These are phyloP conservation scores for Limnephilus marmoratus DNA, from an alignment of 2,888 invertebrate genomes.

Conservation along the genomic window DNA sequence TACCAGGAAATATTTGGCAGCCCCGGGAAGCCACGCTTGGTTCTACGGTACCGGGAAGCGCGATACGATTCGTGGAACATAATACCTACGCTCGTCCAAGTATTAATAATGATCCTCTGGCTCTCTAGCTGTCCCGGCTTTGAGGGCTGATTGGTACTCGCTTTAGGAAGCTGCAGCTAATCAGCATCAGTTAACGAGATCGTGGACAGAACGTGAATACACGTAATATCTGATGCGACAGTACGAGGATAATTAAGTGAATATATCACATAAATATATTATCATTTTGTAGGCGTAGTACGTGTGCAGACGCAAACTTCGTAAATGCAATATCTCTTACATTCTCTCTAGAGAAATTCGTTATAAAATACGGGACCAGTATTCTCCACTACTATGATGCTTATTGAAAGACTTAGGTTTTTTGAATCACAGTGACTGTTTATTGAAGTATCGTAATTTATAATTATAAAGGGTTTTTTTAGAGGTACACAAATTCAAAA, in stretches of 20 bases:
- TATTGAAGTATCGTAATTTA: no score
- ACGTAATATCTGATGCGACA: not conserved
- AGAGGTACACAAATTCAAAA: no score
- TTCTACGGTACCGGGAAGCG: not conserved
- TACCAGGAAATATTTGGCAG: not conserved
- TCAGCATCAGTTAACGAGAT: not conserved
- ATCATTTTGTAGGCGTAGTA: no score
- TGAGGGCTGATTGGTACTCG: not conserved
- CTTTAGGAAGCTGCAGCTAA: not conserved
- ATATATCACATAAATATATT: no score
- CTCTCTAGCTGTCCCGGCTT: not conserved
- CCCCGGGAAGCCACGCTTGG: not conserved
- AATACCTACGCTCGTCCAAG: not conserved
- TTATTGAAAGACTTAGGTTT: no score
- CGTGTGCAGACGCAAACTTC: no score
- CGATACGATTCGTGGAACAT: not conserved
- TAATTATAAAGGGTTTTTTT: no score
- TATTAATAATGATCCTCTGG: not conserved
- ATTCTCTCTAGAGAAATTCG: no score
- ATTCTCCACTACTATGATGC: no score
- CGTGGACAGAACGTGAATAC: not conserved
- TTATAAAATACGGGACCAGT: no score
- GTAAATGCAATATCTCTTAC: no score
- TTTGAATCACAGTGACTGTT: no score
- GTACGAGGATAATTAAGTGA: not conserved